Base-by-base conservation (phyloP, 2,797 vertebrate species). In the Spinibarbus caldwelli region DNA sequence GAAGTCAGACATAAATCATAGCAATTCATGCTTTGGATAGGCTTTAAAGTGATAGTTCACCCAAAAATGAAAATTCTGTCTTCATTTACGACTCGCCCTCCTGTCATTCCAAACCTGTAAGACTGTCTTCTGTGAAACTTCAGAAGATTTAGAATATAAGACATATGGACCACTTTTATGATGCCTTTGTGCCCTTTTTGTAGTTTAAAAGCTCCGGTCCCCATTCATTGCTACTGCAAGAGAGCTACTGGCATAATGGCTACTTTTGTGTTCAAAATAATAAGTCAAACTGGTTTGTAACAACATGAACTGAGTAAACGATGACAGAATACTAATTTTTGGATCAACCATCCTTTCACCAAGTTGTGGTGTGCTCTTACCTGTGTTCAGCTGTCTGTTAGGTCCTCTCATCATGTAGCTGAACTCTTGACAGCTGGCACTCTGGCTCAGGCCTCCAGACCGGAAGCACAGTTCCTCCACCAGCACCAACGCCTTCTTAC, bases 381-480 rank as follows among this genome's bases (percentile, higher is more conserved):
- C 97, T 95, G 96, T 78, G 21, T 97, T 95, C 1, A 93, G 84
- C 83, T 92, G 95, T 75, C 95, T 90, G 77, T 94, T 95, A 52
- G 93, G 93, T 38, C 95, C 95, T 67, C n/a, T n/a, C n/a, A 96
- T 93, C 89, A 97, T 90, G 93, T 96, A 95, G 87, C 89, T 96
- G 94, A 97, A 96, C 91, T 98, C 97, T 91, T 96, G 93, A 93
- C 97, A 98, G 91, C 94, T 96, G 84, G 96, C 95, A 1, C 92
- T 96, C 90, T 96, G 95, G 89, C 96, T 96, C 80, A 95, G 93
- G 6, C 94, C 95, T 75, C 95, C 93, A 1, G 93, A 94, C 89
- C 95, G 93, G 34, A 96, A 96, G 91, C 97, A 98, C 87, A 98
- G 95, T 89, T 97, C 96, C 34, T 96, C 95, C 93, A 97, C 95